Conservation (phyloP, 2,113 vertebrate genomes). For the Pachypanchax playfairii region DNA sequence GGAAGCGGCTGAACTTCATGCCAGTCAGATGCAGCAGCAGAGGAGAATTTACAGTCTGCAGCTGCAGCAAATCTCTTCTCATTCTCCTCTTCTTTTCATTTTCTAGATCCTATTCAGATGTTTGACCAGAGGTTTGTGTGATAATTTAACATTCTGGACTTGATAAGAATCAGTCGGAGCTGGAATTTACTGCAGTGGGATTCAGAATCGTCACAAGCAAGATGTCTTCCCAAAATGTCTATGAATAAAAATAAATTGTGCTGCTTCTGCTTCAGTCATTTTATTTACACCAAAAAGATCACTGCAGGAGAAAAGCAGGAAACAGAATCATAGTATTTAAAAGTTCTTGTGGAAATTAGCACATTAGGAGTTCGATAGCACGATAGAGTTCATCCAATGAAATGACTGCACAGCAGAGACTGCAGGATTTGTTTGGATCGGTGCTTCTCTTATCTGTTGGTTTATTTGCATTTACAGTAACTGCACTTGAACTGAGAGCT, state of each 20-base stretch:
- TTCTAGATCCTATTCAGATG: not conserved
- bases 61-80: slow-evolving; percentile 14
- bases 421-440: slow-evolving; percentile 11
- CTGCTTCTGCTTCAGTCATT: too few species aligned
- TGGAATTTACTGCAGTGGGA: too few species aligned
- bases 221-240: too few species aligned
- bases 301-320: too few species aligned
- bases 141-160: not conserved
- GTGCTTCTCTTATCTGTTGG: slow-evolving; percentile 24
- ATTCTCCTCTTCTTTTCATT: slow-evolving; percentile 1
- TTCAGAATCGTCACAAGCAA: too few species aligned
- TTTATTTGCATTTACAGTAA: slow-evolving; percentile 42
- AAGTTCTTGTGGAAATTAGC: too few species aligned
- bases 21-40: slow-evolving; percentile 42
- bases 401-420: slow-evolving; percentile 23
- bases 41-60: slow-evolving; percentile 49
- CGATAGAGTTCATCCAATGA: slow-evolving; percentile 6
- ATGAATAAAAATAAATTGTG: too few species aligned
- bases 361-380: too few species aligned
- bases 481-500: slow-evolving; percentile 41
- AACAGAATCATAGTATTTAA: too few species aligned
- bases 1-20: slow-evolving; percentile 24
- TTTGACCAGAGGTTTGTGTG: slow-evolving; percentile 1
- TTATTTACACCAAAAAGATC: too few species aligned
- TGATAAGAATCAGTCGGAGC: not conserved